phyloP scores from a whole-genome alignment of 2,888 invertebrate genomes.

The Amiota communis region DNA sequence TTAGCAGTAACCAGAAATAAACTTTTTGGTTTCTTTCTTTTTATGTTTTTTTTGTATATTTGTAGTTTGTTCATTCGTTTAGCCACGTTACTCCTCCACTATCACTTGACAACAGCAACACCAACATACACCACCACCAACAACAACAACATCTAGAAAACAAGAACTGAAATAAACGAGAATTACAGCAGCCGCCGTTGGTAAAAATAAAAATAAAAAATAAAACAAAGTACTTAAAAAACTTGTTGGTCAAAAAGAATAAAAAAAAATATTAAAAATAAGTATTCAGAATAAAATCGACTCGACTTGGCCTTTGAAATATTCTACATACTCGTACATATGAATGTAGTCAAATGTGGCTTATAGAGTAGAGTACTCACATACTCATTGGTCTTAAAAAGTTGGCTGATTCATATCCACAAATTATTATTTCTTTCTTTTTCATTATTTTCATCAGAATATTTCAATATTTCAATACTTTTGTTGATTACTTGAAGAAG shows the following conservation, averaged over 20 bases:
- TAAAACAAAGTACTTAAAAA: conserved; percentile 1
- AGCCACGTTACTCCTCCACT: conserved; percentile 14
- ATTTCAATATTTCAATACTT: neutral
- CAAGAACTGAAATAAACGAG: neutral
- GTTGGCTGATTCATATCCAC: conserved; percentile 10
- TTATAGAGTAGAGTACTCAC: neutral
- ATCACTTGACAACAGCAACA: conserved; percentile 15
- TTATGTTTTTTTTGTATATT: neutral
- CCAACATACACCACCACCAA: conserved; percentile 2
- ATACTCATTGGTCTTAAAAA: neutral
- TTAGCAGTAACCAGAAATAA: conserved; percentile 25
- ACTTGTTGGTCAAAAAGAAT: conserved; percentile 5
- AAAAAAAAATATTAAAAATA: neutral
- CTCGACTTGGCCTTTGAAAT: no score
- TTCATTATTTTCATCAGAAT: conserved; percentile 2
- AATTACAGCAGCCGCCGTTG: conserved; percentile 18
- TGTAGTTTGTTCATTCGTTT: neutral
- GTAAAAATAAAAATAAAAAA: neutral
- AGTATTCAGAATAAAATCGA: no score
- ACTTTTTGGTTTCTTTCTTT: conserved; percentile 7
- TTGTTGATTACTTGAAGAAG: neutral
- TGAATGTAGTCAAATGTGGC: conserved; percentile 1
- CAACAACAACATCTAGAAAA: neutral
- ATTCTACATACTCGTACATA: no score
- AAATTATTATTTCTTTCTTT: conserved; percentile 10